phyloP scores from a whole-genome alignment of 2,113 vertebrate species.

The Pluvianellus socialis region DNA sequence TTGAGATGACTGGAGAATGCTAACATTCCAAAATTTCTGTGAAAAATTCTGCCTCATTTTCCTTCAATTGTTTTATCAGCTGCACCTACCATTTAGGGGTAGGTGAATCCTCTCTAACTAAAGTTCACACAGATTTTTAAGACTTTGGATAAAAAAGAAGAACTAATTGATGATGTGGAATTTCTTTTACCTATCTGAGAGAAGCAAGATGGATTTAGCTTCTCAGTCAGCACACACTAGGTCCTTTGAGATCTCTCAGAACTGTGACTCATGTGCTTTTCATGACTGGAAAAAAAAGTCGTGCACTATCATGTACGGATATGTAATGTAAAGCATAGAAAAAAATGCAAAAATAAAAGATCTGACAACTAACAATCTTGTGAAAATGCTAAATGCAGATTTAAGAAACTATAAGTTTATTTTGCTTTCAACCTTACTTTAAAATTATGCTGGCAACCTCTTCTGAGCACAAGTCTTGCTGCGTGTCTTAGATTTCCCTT shows the following conservation, averaged over 20 bases:
- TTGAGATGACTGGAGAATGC: neutral
- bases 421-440: neutral
- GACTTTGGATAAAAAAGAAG: neutral
- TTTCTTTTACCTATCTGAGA: neutral
- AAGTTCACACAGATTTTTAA: neutral
- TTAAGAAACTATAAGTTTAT: neutral
- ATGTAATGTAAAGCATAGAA: neutral
- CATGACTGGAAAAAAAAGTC: neutral
- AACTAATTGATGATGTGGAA: neutral
- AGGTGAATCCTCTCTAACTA: neutral
- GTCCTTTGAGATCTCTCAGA: neutral
- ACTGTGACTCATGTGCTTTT: neutral
- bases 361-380: neutral
- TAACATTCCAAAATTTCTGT: neutral
- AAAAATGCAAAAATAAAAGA: neutral
- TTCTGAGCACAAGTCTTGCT: neutral
- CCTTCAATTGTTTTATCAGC: neutral
- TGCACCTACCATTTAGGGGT: neutral
- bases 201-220: neutral
- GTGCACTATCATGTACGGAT: neutral
- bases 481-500: neutral
- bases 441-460: neutral
- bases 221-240: neutral
- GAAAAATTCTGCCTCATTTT: neutral
- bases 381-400: neutral